Percentiles rank a stretch among this genome's conserved stretches.
These are phyloP conservation scores for Auanema sp. DNA, from an alignment of 2,888 invertebrate species.

Conservation along the genomic window DNA sequence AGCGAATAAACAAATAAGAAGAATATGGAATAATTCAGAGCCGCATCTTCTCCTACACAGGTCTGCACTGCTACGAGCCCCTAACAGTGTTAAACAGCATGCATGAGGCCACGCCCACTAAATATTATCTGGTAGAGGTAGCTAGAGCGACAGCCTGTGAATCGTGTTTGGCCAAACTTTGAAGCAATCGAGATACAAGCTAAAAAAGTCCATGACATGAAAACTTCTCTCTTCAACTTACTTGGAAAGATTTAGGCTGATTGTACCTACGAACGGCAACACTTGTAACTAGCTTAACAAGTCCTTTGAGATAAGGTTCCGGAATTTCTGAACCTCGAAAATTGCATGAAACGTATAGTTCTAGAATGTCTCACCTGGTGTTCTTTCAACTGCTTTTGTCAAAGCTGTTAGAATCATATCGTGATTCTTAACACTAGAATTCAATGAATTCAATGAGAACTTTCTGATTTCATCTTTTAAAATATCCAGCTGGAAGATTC, in stretches of 20 bases:
- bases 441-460: slow-evolving; percentile 23
- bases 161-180: slow-evolving; percentile 31
- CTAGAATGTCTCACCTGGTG: not conserved
- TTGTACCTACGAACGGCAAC: slow-evolving; percentile 25
- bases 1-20: too few species aligned
- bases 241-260: slow-evolving; percentile 30
- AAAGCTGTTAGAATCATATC: slow-evolving; percentile 28
- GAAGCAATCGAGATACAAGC: slow-evolving; percentile 27
- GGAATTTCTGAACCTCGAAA: slow-evolving; percentile 18
- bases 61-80: too few species aligned
- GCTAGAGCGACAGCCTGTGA: too few species aligned
- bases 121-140: too few species aligned
- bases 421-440: slow-evolving; percentile 34
- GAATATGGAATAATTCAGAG: too few species aligned
- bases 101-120: too few species aligned
- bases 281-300: slow-evolving; percentile 28
- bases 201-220: too few species aligned
- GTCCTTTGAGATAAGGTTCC: slow-evolving; percentile 26
- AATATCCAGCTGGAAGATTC: slow-evolving; percentile 8
- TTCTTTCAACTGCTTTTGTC: slow-evolving; percentile 26
- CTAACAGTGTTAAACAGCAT: too few species aligned
- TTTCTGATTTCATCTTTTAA: slow-evolving; percentile 34
- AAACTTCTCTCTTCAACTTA: not conserved
- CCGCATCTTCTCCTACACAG: too few species aligned
- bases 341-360: too few species aligned